Base-by-base conservation (phyloP, 2,888 invertebrate species). In the Phorcus lineatus region DNA sequence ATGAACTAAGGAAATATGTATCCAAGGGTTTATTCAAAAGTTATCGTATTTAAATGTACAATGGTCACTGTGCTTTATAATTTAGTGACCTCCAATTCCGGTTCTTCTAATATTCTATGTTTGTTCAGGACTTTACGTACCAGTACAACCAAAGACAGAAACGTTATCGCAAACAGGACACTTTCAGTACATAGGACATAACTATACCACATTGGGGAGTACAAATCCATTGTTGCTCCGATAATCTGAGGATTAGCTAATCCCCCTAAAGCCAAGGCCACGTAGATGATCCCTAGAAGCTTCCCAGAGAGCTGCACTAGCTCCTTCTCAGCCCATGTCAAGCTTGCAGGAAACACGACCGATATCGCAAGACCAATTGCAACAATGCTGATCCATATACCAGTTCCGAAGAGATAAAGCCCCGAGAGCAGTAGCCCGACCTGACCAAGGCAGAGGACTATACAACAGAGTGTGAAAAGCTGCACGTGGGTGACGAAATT, bases 301-400 rank as follows among this genome's bases (percentile, higher is more conserved):
- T 81, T 85, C 2, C 87, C 86, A 0, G 85, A 83, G 2, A 88
- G 85, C 28, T 82, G 79, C 24, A 87, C 57, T 22, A 88, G 82
- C 31, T 83, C 80, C 80, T 86, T 85, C 55, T 88, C 86, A 0
- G 88, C 86, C 87, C 86, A 88, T 0, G 85, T 84, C 53, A 87
- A 85, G 16, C 86, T 80, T 67, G 84, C 83, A 1, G 88, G 86
- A 55, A 86, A 86, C 31, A 87, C 79, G 3, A 86, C 80, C 1
- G 87, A 87, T 80, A 86, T 84, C 1, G 85, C 83, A 74, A 86
- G 82, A 4, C 88, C 88, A 9, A 82, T 81, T 4, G 82, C 74
- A 4, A 81, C 80, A 19, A 85, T 81, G 55, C 81, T 84, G 4
- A 84, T 57, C 88, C 88, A 88, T 2, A 86, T 81, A 7, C 84